Conservation (phyloP, 2,113 vertebrate genomes). For the Notothenia coriiceps region DNA sequence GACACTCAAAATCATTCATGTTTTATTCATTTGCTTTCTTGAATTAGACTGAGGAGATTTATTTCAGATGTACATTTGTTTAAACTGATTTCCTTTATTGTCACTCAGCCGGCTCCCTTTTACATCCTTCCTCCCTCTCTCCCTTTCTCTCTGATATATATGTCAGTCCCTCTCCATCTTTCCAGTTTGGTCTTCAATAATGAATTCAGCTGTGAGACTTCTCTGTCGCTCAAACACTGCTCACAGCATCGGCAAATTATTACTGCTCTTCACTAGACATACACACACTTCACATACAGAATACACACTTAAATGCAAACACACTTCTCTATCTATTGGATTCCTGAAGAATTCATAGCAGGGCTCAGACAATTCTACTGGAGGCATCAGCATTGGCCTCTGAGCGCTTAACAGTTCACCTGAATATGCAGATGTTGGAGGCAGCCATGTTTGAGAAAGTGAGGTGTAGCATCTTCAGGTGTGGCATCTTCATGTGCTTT, state of each 20-base stretch:
- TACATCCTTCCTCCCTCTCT: not conserved
- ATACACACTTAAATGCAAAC: constrained; percentile 15
- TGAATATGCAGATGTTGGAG: not conserved
- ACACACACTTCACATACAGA: not conserved
- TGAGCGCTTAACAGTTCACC: too few relatives aligned
- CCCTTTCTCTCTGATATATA: not conserved
- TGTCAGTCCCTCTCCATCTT: not conserved
- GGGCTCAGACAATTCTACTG: constrained; percentile 15
- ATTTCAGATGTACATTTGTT: not conserved
- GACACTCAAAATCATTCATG: not conserved
- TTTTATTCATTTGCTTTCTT: not conserved
- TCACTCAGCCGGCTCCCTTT: constrained; percentile 2
- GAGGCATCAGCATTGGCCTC: not conserved
- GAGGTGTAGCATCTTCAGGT: not conserved
- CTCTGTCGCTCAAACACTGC: constrained; percentile 4
- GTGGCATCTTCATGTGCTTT: not conserved
- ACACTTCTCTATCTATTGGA: constrained; percentile 14
- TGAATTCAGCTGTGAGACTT: constrained; percentile 24
- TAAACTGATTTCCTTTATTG: not conserved
- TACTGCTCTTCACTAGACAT: constrained; percentile 15
- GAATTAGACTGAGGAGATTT: not conserved
- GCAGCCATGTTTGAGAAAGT: constrained; percentile 1
- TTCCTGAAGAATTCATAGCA: constrained; percentile 54
- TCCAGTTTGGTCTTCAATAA: constrained; percentile 48
- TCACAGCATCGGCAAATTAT: constrained; percentile 27